These are phyloP conservation scores for Drosophila lacteicornis DNA, from an alignment of 1,140 invertebrate genomes.

Conservation along the genomic window DNA sequence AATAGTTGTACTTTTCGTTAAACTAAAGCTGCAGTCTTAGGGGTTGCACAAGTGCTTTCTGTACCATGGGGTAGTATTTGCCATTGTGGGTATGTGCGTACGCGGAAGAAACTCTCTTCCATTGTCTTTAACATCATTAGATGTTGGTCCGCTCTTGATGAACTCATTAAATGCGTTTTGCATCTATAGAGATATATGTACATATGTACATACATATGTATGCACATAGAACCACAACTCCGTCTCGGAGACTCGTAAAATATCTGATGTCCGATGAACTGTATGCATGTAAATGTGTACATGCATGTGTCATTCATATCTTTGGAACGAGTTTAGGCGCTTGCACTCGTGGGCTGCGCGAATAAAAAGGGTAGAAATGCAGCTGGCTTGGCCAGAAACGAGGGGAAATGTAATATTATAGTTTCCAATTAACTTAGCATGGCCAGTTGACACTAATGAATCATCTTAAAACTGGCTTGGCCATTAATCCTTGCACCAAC, in stretches of 20 bases:
- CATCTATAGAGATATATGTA: neutral
- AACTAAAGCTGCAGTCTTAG: constrained; percentile 26
- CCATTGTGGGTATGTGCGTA: constrained; percentile 20
- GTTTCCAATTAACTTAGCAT: constrained; percentile 16
- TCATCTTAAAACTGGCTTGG: constrained; percentile 42
- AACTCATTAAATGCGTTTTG: constrained; percentile 11
- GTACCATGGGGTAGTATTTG: constrained; percentile 17
- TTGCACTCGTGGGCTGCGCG: constrained; percentile 19
- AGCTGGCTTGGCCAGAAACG: constrained; percentile 12
- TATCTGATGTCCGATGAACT: constrained; percentile 19
- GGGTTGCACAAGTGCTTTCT: constrained; percentile 32
- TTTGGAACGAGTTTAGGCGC: constrained; percentile 36
- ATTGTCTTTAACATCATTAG: constrained; percentile 36
- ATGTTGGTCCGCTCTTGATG: constrained; percentile 7
- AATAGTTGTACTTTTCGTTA: constrained; percentile 16
- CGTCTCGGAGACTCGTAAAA: constrained; percentile 3
- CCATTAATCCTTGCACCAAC: constrained; percentile 42
- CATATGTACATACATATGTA: neutral
- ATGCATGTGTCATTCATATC: constrained; percentile 34
- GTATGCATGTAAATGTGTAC: constrained; percentile 15
- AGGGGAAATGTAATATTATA: constrained; percentile 5
- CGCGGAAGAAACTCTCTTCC: constrained; percentile 18
- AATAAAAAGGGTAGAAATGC: constrained; percentile 25
- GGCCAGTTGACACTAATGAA: constrained; percentile 10
- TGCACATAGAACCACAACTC: constrained; percentile 12